Conservation (phyloP, 2,797 vertebrate species). For the Melanotaenia maccullochi region DNA sequence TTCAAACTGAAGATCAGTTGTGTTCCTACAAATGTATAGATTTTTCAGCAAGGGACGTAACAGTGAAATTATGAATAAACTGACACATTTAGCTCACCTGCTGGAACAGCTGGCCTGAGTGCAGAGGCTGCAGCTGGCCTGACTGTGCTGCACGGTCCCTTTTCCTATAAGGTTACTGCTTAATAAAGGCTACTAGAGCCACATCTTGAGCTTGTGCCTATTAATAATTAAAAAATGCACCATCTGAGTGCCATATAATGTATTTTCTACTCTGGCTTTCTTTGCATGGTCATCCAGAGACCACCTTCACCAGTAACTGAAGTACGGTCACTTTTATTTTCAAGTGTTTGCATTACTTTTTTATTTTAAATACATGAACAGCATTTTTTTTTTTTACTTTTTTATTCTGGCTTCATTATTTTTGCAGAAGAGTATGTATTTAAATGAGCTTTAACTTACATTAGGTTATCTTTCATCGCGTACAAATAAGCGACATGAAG, state of each 20-base stretch:
- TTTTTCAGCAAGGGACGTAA: background rate
- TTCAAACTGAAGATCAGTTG: background rate
- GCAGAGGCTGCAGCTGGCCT: no score
- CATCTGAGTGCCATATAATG: no score
- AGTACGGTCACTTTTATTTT: slow-evolving; percentile 9
- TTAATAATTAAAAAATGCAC: no score
- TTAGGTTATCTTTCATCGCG: background rate
- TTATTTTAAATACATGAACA: background rate
- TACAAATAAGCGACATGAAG: slow-evolving; percentile 15
- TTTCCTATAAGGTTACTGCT: background rate
- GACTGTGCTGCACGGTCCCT: no score
- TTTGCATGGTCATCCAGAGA: background rate
- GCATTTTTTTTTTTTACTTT: background rate
- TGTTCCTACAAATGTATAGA: background rate
- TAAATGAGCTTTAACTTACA: slow-evolving; percentile 6
- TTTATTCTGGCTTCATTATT: background rate
- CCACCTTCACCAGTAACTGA: background rate
- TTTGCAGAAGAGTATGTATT: slow-evolving; percentile 23
- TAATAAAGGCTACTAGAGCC: background rate
- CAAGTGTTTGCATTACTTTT: slow-evolving; percentile 5
- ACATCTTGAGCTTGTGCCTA: no score
- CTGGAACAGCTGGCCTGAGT: no score
- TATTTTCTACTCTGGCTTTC: background rate
- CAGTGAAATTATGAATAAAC: background rate
- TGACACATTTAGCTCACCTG: background rate